Percentiles rank a stretch among this genome's conserved stretches.
Evolutionary conservation across 1,140 invertebrate species (phyloP).

Genomic region (Pseudomyrmex pallidus): DNA sequence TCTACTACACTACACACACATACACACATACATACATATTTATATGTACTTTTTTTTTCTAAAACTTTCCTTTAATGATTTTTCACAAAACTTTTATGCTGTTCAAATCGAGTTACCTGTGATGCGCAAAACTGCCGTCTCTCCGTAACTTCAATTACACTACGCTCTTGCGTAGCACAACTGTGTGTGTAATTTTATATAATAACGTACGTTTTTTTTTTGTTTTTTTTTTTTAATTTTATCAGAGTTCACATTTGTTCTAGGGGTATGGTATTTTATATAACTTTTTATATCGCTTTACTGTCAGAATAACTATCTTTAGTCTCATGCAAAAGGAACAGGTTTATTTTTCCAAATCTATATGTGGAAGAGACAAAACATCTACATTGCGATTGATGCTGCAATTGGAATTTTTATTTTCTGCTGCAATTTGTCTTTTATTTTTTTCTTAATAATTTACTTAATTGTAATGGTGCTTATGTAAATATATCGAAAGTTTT

Average conservation of each 20-base stretch:
- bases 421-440: not conserved
- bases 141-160: constrained; percentile 63
- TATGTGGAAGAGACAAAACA: constrained; percentile 11
- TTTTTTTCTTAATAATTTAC: too few species aligned
- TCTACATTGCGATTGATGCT: constrained; percentile 44
- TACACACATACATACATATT: constrained; percentile 17
- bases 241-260: constrained; percentile 63
- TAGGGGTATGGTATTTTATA: constrained; percentile 66
- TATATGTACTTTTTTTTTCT: constrained; percentile 56
- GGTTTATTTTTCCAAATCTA: constrained; percentile 60
- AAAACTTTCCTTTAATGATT: constrained; percentile 60
- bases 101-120: constrained; percentile 53
- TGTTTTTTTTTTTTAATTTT: constrained; percentile 11
- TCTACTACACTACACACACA: constrained; percentile 55
- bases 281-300: constrained; percentile 28
- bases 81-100: constrained; percentile 25
- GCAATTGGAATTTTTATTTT: constrained; percentile 47
- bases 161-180: constrained; percentile 56
- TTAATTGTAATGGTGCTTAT: constrained; percentile 28
- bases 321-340: constrained; percentile 47
- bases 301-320: constrained; percentile 45
- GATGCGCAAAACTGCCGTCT: constrained; percentile 44
- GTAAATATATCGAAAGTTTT: constrained; percentile 57
- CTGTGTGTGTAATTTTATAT: constrained; percentile 53
- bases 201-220: constrained; percentile 41